phyloP scores from a whole-genome alignment of 2,797 vertebrate genomes.

The Gallirallus australis region DNA sequence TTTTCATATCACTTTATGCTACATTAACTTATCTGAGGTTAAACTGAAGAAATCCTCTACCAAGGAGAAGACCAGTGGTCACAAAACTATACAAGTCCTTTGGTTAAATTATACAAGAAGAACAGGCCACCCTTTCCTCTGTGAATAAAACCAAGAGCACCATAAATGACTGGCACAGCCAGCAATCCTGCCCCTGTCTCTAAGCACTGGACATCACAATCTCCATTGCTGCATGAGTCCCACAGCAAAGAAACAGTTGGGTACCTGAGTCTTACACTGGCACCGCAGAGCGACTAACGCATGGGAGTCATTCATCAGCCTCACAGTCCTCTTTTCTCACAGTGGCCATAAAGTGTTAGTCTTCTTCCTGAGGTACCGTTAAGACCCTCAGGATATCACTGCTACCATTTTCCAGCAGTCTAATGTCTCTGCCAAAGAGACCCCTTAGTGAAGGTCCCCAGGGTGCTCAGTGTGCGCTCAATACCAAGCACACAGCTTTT shows the following conservation, averaged over 20 bases:
- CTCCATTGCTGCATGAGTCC: neutral
- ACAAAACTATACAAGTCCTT: neutral
- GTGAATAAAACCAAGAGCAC: neutral
- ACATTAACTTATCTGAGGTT: neutral
- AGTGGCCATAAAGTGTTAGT: neutral
- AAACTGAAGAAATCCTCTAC: neutral
- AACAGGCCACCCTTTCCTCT: neutral
- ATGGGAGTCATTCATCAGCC: neutral
- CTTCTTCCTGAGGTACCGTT: neutral
- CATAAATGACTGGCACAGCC: neutral
- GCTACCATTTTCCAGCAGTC: neutral
- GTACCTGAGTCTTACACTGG: neutral
- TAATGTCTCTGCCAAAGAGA: neutral
- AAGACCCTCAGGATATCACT: neutral
- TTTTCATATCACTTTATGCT: neutral
- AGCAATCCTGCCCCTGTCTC: neutral
- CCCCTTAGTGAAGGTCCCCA: neutral
- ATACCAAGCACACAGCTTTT: neutral
- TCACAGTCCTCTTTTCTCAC: neutral
- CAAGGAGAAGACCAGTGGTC: neutral
- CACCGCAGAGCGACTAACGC: neutral
- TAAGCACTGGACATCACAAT: neutral
- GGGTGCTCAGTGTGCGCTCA: neutral
- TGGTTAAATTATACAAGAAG: neutral
- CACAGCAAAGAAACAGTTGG: neutral